Conservation (phyloP, 2,113 vertebrate species). For the Solenodon paradoxus region DNA sequence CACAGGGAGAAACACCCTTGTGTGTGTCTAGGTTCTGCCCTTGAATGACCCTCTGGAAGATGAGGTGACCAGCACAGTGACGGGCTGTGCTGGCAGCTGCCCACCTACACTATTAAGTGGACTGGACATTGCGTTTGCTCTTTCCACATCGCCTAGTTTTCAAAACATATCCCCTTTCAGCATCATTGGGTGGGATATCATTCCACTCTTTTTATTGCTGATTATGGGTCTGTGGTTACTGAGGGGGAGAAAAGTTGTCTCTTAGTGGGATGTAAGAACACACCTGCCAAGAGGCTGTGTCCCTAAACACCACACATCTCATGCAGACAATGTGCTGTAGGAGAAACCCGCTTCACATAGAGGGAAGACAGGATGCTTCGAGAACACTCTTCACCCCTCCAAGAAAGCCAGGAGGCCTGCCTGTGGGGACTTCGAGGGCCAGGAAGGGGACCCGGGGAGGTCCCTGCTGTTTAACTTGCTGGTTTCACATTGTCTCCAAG, state of each 20-base stretch:
- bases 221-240: not conserved
- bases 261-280: not conserved
- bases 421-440: not conserved
- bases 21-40: not conserved
- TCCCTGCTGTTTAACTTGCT: not conserved
- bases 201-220: not conserved
- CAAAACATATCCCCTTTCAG: not conserved
- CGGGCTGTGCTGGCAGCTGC: rapidly evolving
- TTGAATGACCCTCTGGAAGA: too few relatives aligned
- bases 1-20: not conserved
- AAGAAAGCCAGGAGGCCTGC: not conserved
- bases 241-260: not conserved
- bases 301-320: not conserved
- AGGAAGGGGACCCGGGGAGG: not conserved
- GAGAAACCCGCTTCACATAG: not conserved
- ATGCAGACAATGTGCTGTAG: not conserved
- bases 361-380: not conserved
- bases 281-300: not conserved
- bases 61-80: too few relatives aligned
- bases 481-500: not conserved
- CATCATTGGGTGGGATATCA: not conserved
- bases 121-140: not conserved
- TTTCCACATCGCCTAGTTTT: not conserved
- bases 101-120: not conserved
- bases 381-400: not conserved